Percentiles rank a stretch among this genome's conserved stretches.
phyloP scores from a whole-genome alignment of 2,888 invertebrate species.

The Apeira syringaria region DNA sequence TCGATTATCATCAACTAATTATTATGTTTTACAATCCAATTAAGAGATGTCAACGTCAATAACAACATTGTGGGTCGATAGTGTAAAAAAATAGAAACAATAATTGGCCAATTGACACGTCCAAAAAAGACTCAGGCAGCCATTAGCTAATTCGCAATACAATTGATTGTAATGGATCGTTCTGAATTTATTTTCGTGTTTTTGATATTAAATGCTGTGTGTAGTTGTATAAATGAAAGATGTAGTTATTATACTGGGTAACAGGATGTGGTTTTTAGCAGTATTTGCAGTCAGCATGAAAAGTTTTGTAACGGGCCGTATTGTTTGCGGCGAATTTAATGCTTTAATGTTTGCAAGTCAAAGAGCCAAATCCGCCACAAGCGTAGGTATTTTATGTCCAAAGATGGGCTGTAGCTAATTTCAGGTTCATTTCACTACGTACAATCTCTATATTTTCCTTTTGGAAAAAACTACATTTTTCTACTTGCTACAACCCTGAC shows the following conservation, averaged over 20 bases:
- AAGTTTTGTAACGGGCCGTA: too few species aligned
- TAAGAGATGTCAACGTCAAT: slow-evolving; percentile 62
- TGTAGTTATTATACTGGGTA: slow-evolving; percentile 15
- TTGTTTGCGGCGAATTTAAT: too few species aligned
- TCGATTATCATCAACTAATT: slow-evolving; percentile 50
- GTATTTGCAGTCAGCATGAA: not conserved
- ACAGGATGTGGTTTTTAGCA: slow-evolving; percentile 24
- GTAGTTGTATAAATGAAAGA: not conserved
- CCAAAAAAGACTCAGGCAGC: slow-evolving; percentile 42
- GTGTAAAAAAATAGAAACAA: slow-evolving; percentile 33
- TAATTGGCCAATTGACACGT: slow-evolving; percentile 36
- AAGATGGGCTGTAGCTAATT: too few species aligned
- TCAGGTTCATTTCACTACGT: too few species aligned
- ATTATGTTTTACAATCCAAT: slow-evolving; percentile 65
- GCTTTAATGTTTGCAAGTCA: too few species aligned
- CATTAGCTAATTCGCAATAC: slow-evolving; percentile 29
- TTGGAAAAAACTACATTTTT: too few species aligned
- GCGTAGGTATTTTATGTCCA: too few species aligned
- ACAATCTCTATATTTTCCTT: too few species aligned
- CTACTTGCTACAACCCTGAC: too few species aligned
- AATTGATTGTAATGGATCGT: slow-evolving; percentile 41
- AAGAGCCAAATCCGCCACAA: too few species aligned
- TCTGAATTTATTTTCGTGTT: slow-evolving; percentile 20
- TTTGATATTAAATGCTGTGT: slow-evolving; percentile 3
- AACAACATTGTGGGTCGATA: slow-evolving; percentile 49